Percentiles rank a stretch among this genome's conserved stretches.
phyloP scores from a whole-genome alignment of 2,888 invertebrate species.

The Globia sparganii region DNA sequence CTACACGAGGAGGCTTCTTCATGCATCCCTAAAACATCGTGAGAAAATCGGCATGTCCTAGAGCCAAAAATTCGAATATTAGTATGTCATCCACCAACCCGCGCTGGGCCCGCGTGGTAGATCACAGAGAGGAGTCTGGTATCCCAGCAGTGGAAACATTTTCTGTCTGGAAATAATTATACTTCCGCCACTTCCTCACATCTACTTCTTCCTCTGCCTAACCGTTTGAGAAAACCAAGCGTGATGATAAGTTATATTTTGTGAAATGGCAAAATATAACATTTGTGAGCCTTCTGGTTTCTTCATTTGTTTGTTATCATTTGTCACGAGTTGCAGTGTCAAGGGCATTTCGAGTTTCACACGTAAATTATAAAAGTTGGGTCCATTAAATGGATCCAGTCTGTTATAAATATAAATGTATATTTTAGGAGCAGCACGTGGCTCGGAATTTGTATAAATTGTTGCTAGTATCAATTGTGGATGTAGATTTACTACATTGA shows the following conservation, averaged over 20 bases:
- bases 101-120: no score
- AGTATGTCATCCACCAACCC: no score
- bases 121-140: no score
- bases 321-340: constrained; percentile 33
- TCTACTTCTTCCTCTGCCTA: not conserved
- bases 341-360: constrained; percentile 46
- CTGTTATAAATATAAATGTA: constrained; percentile 36
- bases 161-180: not conserved
- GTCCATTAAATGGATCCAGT: constrained; percentile 31
- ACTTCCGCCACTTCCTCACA: not conserved
- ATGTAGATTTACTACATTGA: no score
- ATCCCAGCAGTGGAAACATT: no score
- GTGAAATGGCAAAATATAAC: not conserved
- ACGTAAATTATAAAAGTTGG: constrained; percentile 51
- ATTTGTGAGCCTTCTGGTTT: constrained; percentile 28
- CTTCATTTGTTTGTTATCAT: not conserved
- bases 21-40: no score
- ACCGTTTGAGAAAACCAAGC: not conserved
- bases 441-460: not conserved
- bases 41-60: no score
- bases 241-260: not conserved
- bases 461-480: not conserved
- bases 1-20: no score
- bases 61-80: no score
- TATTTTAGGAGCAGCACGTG: constrained; percentile 9